Evolutionary conservation across 2,797 vertebrate species (phyloP).

Genomic region (Triplophysa yarkandensis): DNA sequence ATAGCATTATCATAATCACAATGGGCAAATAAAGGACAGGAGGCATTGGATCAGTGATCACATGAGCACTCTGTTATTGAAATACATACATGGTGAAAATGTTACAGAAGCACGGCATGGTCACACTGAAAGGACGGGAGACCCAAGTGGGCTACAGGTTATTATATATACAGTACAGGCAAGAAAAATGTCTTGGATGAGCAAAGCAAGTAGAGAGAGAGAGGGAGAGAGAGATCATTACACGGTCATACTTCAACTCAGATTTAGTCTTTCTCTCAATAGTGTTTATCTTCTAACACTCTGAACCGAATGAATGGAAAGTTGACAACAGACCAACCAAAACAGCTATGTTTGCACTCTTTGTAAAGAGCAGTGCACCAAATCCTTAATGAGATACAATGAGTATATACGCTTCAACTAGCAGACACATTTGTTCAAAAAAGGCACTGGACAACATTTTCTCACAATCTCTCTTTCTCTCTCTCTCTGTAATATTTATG

Average conservation of each 20-base stretch:
- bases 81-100: slow-evolving; percentile 76
- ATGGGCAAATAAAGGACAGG: slow-evolving; percentile 56
- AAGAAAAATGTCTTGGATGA: slow-evolving; percentile 60
- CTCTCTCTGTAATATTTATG: slow-evolving; percentile 48
- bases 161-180: slow-evolving; percentile 60
- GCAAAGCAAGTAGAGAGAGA: slow-evolving; percentile 39
- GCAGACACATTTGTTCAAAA: slow-evolving; percentile 32
- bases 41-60: slow-evolving; percentile 68
- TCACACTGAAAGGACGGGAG: slow-evolving; percentile 64
- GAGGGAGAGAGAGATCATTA: slow-evolving; percentile 24
- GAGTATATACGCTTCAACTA: not conserved
- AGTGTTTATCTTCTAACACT: not conserved
- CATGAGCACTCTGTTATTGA: slow-evolving; percentile 79
- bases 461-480: slow-evolving; percentile 44
- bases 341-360: not conserved
- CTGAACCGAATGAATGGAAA: slow-evolving; percentile 42
- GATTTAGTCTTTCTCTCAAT: not conserved
- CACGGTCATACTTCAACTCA: slow-evolving; percentile 19
- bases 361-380: not conserved
- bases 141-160: slow-evolving; percentile 64
- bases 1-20: not conserved
- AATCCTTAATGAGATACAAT: not conserved
- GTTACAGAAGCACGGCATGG: slow-evolving; percentile 71
- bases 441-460: slow-evolving; percentile 54
- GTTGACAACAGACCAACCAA: not conserved